Percentiles rank a stretch among this genome's conserved stretches.
Conservation (phyloP, 2,113 vertebrate genomes). For the Butorides virescens region DNA sequence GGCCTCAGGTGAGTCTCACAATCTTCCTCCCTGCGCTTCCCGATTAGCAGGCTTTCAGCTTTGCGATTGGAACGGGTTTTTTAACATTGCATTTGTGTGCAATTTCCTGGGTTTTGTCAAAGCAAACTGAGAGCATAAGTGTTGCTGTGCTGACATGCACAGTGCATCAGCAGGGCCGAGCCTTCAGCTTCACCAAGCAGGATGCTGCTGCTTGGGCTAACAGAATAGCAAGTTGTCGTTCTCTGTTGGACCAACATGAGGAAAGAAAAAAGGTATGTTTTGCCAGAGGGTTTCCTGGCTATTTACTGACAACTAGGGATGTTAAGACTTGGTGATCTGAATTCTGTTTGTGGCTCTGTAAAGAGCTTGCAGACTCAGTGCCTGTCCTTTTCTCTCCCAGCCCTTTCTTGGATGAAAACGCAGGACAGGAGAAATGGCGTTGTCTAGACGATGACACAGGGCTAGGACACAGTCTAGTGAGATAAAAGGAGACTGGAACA, state of each 20-base stretch:
- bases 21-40: background rate
- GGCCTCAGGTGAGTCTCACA: background rate
- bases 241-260: slow-evolving; percentile 6
- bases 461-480: slow-evolving; percentile 55
- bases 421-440: slow-evolving; percentile 5
- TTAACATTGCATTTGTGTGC: background rate
- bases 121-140: background rate
- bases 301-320: background rate
- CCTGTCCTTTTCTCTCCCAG: background rate
- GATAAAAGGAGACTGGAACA: slow-evolving; percentile 41
- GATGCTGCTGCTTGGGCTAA: background rate
- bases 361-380: background rate
- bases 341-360: background rate
- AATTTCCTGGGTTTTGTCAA: background rate
- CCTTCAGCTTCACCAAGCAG: background rate
- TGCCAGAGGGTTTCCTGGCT: background rate
- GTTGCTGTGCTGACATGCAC: background rate
- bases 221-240: background rate
- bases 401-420: background rate
- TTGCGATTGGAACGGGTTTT: background rate
- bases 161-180: background rate
- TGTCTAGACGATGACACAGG: slow-evolving; percentile 52
- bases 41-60: background rate
- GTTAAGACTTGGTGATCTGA: background rate
- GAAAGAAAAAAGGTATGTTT: background rate